These are phyloP conservation scores for Asobara japonica DNA, from an alignment of 1,140 invertebrate genomes.

Conservation along the genomic window DNA sequence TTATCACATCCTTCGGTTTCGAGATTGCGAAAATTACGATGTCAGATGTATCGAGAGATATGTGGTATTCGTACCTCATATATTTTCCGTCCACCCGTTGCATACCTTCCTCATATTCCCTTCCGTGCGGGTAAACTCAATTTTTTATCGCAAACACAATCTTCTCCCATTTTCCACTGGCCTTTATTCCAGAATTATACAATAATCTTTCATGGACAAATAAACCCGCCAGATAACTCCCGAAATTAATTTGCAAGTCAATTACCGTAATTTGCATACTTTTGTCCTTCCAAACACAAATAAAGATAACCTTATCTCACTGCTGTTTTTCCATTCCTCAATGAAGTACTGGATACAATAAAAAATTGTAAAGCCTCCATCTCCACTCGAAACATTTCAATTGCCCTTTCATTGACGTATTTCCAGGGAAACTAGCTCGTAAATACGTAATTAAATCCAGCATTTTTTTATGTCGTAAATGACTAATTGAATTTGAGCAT, in stretches of 20 bases:
- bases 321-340: not conserved
- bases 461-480: not conserved
- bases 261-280: not conserved
- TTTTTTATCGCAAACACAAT: not conserved
- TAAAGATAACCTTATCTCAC: not conserved
- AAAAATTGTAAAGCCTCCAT: too few species aligned
- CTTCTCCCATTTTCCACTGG: not conserved
- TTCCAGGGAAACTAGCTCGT: not conserved
- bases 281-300: not conserved
- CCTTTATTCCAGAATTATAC: not conserved
- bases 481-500: too few species aligned
- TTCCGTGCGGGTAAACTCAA: not conserved
- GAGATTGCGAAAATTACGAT: not conserved
- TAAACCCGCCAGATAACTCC: not conserved
- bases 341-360: not conserved
- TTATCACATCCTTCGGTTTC: not conserved
- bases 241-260: constrained; percentile 10
- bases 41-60: not conserved
- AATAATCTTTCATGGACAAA: not conserved
- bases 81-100: not conserved
- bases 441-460: not conserved
- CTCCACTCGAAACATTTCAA: not conserved
- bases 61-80: not conserved
- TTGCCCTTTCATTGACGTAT: not conserved
- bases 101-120: not conserved